These are phyloP conservation scores for Rattus rattus DNA, from an alignment of 2,113 vertebrate genomes.

Conservation along the genomic window DNA sequence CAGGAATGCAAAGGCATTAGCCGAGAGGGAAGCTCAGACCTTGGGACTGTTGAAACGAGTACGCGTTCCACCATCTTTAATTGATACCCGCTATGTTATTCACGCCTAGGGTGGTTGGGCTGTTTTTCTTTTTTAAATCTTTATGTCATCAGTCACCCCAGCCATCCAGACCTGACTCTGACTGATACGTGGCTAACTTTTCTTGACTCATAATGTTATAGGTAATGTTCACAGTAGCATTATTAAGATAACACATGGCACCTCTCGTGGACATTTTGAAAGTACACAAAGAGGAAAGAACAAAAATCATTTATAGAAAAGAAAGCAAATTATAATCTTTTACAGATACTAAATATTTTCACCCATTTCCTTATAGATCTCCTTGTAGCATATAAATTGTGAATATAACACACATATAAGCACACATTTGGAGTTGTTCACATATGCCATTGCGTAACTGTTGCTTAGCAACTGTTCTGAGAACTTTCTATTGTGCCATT, in stretches of 20 bases:
- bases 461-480: not conserved
- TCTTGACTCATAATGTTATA: not conserved
- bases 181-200: not conserved
- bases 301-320: constrained; percentile 11
- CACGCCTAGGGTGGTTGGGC: constrained; percentile 94
- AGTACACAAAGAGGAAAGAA: constrained; percentile 5
- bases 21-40: constrained; percentile 94
- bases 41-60: constrained; percentile 96
- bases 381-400: not conserved
- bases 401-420: not conserved
- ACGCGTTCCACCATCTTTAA: constrained; percentile 97
- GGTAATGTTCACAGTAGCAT: not conserved
- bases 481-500: not conserved
- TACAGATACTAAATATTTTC: constrained; percentile 31
- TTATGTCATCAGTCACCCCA: constrained; percentile 93
- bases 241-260: not conserved
- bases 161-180: not conserved
- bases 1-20: constrained; percentile 97
- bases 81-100: constrained; percentile 99
- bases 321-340: not conserved
- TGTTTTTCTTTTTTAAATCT: constrained; percentile 83
- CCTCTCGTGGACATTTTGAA: not conserved
- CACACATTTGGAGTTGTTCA: not conserved
- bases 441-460: not conserved
- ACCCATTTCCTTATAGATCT: not conserved